These are phyloP conservation scores for Lepus europaeus DNA, from an alignment of 2,113 vertebrate genomes.

Conservation along the genomic window DNA sequence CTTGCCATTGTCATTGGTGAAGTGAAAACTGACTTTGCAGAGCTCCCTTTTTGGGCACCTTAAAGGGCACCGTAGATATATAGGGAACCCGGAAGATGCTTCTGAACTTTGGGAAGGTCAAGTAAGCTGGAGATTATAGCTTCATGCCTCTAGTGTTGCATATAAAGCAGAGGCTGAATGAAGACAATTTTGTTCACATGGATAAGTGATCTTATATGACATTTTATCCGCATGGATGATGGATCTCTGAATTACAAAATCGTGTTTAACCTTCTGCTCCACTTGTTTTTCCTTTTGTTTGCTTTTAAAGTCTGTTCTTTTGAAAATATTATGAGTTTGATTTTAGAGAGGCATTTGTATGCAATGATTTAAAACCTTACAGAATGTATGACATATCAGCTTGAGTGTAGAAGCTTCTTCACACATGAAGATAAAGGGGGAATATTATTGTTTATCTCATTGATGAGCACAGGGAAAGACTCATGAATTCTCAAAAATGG, in stretches of 20 bases:
- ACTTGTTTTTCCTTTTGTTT: neutral
- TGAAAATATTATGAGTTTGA: neutral
- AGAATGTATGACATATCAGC: neutral
- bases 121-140: neutral
- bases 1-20: constrained; percentile 9
- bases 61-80: neutral
- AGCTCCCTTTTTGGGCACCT: neutral
- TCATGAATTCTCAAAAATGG: neutral
- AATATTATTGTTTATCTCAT: neutral
- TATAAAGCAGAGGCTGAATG: neutral
- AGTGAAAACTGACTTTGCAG: neutral
- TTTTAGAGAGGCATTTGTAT: neutral
- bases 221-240: neutral
- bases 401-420: neutral
- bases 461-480: neutral
- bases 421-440: neutral
- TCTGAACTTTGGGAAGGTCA: neutral
- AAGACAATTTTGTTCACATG: neutral
- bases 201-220: neutral
- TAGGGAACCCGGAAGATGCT: neutral
- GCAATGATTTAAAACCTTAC: neutral
- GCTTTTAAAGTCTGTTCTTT: neutral
- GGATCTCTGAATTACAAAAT: neutral
- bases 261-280: neutral
- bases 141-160: neutral